phyloP scores from a whole-genome alignment of 2,797 vertebrate genomes.

The Calcarius lapponicus region DNA sequence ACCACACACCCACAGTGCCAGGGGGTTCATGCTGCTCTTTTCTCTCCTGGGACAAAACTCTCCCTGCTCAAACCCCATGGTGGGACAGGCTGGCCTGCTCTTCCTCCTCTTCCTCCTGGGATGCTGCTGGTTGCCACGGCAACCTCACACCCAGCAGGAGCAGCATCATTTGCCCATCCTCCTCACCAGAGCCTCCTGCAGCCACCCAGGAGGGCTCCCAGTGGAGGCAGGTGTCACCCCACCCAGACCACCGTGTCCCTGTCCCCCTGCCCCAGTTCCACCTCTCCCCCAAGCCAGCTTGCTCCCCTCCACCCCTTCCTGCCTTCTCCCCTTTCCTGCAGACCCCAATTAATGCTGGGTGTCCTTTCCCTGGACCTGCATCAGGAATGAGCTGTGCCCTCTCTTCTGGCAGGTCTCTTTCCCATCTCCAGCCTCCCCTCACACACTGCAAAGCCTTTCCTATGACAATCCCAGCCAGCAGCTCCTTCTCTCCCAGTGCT shows the following conservation, averaged over 20 bases:
- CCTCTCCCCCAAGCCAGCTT: background rate
- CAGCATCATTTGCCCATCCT: background rate
- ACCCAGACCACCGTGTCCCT: background rate
- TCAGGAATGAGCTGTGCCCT: background rate
- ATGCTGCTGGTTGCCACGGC: background rate
- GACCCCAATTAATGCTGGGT: background rate
- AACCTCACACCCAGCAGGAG: background rate
- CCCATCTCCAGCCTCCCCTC: background rate
- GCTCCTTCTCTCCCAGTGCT: background rate
- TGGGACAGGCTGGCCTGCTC: background rate
- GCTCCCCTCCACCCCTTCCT: background rate
- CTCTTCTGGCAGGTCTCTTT: background rate
- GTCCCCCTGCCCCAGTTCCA: too few relatives aligned
- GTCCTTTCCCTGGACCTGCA: background rate
- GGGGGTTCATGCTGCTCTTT: background rate
- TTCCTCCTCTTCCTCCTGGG: background rate
- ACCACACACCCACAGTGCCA: fast-evolving
- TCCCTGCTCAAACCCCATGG: background rate
- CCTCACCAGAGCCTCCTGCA: background rate
- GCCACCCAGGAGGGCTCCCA: background rate
- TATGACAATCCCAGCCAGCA: background rate
- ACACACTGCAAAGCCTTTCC: background rate
- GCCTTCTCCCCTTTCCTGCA: background rate
- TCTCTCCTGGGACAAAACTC: background rate
- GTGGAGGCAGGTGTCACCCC: background rate